phyloP scores from a whole-genome alignment of 1,140 invertebrate species.

The Heliconius congener region DNA sequence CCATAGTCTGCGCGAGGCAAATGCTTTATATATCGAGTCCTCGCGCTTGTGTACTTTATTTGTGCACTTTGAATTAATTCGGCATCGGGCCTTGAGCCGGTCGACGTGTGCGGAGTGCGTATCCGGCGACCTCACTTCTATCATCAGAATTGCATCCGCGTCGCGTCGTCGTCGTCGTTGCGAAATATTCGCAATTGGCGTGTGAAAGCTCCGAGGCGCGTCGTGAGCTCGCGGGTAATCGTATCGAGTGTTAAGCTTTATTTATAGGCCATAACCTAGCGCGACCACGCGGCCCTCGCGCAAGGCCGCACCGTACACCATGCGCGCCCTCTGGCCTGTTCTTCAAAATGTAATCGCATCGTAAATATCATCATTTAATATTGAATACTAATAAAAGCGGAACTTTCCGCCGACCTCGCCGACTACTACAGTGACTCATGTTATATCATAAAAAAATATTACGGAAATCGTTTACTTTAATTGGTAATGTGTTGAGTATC shows the following conservation, averaged over 20 bases:
- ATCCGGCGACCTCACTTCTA: slow-evolving; percentile 32
- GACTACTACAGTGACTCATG: background rate
- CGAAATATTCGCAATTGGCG: slow-evolving; percentile 37
- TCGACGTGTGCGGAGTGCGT: slow-evolving; percentile 16
- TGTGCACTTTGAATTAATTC: slow-evolving; percentile 7
- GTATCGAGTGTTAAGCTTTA: slow-evolving; percentile 26
- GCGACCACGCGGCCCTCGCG: slow-evolving; percentile 5
- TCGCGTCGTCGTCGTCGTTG: slow-evolving; percentile 26
- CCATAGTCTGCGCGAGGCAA: background rate
- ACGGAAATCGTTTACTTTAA: background rate
- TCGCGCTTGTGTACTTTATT: background rate
- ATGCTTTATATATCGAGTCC: background rate
- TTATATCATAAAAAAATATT: slow-evolving; percentile 7
- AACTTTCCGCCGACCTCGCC: slow-evolving; percentile 8
- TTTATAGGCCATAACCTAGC: slow-evolving; percentile 19
- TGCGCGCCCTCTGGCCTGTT: slow-evolving; percentile 7
- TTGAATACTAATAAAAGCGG: background rate
- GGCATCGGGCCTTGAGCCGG: slow-evolving; percentile 14
- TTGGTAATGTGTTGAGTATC: no score
- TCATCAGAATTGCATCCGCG: slow-evolving; percentile 39
- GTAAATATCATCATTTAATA: slow-evolving; percentile 2
- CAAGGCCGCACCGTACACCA: background rate
- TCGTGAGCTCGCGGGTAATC: slow-evolving; percentile 16
- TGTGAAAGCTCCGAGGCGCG: slow-evolving; percentile 35
- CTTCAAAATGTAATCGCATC: background rate